Base-by-base conservation (phyloP, 2,113 vertebrate genomes). In the Montifringilla adamsi region DNA sequence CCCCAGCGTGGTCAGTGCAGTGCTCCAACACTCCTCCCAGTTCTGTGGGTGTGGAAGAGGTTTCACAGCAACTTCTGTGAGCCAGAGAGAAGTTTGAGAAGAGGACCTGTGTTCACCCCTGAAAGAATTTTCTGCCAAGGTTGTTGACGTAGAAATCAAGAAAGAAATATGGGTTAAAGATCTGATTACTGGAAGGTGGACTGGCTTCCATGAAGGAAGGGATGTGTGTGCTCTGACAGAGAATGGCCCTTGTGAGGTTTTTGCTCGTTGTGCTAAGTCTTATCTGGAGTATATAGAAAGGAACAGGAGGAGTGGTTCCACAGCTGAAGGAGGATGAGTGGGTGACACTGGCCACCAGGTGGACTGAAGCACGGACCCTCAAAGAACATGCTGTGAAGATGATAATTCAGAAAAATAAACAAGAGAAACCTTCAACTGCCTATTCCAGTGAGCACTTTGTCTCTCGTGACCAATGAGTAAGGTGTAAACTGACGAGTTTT, bases 301-400 rank as follows among this genome's bases (percentile, higher is more conserved):
- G 58, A 60, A 27, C 24, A 27, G 58, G 58, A 12, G 18, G 35
- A 23, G 58, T 37, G n/a, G 58, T 12, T 37, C 58, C 11, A 26
- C 23, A 60, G 58, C 58, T 60, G 58, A 12, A 18, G 23, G 16
- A 18, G 58, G 10, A 60, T 60, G 35, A 37, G 35, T 18, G 24
- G 58, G 58, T 60, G 35, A 27, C 35, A 27, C 58, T 59, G 16
- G 35, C 23, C n/a, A 12, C 35, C 16, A 83, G 30, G 30, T 74
- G 69, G 73, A 82, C 46, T 94, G 70, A 84, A 94, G 70, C 19
- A 37, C 5, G 13, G 80, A 44, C 55, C 60, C 52, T 90, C 43
- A 68, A 80, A 90, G 82, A 95, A 70, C 35, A 91, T 72, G 72
- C 68, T 95, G 90, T 95, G 90, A 93, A 95, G 87, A 74, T 31